A percentile compares a stretch with the other conserved stretches of the same genome.
phyloP scores from a whole-genome alignment of 2,888 invertebrate genomes.

The Thymelicus acteon region DNA sequence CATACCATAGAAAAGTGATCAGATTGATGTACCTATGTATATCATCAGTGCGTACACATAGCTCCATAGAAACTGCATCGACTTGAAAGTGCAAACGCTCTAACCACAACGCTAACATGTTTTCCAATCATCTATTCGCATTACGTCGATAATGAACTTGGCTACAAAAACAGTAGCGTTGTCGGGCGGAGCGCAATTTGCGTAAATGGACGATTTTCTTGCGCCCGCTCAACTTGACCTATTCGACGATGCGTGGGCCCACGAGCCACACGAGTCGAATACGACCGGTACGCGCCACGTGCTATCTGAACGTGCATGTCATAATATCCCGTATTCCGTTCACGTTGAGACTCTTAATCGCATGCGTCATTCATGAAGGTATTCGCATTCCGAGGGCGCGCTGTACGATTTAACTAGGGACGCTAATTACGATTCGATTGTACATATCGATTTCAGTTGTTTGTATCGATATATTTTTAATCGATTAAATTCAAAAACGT shows the following conservation, averaged over 20 bases:
- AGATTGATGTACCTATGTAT: too few species aligned
- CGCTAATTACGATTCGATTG: neutral
- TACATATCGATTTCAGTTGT: neutral
- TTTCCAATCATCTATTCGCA: conserved; percentile 29
- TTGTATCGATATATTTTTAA: too few species aligned
- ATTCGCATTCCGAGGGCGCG: conserved; percentile 21
- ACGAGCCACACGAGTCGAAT: conserved; percentile 45
- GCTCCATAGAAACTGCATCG: neutral
- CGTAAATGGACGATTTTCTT: conserved; percentile 59
- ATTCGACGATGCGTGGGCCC: conserved; percentile 51
- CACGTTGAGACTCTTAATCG: conserved; percentile 27
- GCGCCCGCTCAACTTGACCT: conserved; percentile 69
- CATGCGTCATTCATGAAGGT: conserved; percentile 33
- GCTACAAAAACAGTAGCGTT: conserved; percentile 31
- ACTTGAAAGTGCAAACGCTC: conserved; percentile 4
- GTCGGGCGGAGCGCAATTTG: conserved; percentile 49
- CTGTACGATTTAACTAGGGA: conserved; percentile 16
- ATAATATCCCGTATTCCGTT: conserved; percentile 29
- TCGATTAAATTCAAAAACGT: too few species aligned
- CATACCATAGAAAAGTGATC: too few species aligned
- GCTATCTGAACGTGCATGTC: conserved; percentile 17
- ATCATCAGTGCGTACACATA: neutral
- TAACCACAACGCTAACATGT: conserved; percentile 11
- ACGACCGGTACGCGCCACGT: conserved; percentile 38
- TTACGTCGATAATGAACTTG: conserved; percentile 37